phyloP scores from a whole-genome alignment of 1,140 invertebrate species.

The Eriocheir sinensis region DNA sequence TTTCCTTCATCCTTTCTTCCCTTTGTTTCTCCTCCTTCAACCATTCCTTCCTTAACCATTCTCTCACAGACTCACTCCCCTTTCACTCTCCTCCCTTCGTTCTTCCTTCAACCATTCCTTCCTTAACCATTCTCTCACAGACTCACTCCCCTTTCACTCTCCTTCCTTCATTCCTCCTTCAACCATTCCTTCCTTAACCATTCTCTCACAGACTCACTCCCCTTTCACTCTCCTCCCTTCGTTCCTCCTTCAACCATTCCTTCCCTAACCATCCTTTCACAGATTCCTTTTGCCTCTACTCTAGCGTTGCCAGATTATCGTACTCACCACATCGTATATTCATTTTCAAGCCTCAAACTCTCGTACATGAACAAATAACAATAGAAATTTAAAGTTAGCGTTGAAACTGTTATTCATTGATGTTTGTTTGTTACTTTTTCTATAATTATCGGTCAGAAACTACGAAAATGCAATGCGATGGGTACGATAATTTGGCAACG shows the following conservation, averaged over 20 bases:
- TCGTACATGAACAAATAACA: too few relatives aligned
- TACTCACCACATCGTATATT: neutral
- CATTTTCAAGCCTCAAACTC: neutral
- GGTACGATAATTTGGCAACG: neutral
- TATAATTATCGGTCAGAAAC: too few relatives aligned
- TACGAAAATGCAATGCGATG: too few relatives aligned
- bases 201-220: neutral
- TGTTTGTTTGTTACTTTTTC: too few relatives aligned
- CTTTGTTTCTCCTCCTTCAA: neutral
- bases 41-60: neutral
- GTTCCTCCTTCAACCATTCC: neutral
- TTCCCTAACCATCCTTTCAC: neutral
- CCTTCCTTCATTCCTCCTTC: neutral
- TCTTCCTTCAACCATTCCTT: neutral
- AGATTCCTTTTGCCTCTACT: neutral
- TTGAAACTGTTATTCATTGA: too few relatives aligned
- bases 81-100: neutral
- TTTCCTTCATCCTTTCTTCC: neutral
- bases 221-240: neutral
- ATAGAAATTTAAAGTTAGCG: too few relatives aligned
- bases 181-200: neutral
- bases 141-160: neutral
- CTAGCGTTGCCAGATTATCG: too few relatives aligned
- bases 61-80: neutral
- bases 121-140: neutral